Evolutionary conservation across 2,888 invertebrate genomes (phyloP), one percentile per base, ranked within the genome.

Genomic region (Eilema caniola): DNA sequence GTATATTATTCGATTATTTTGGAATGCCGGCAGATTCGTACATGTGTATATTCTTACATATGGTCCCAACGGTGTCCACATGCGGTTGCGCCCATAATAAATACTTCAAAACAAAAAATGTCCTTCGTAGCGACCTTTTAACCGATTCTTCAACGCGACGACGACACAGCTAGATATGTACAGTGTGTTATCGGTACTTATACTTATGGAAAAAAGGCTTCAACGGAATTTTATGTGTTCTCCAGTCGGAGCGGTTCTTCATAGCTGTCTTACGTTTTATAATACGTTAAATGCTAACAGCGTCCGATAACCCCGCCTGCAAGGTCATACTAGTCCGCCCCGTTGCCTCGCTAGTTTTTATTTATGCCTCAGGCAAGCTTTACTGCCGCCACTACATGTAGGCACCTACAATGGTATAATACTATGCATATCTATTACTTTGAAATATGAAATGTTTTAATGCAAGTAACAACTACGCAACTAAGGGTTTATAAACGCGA

Each of bases 241-340:
- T 88, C 88, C 82, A 87, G 84, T 85, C 89, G 85, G 84, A 92
- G 93, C 93, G 92, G 93, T 92, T 92, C 90, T 92, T 91, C 93
- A 89, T 92, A 91, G 92, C 90, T 90, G 93, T 93, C 89, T 92
- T 90, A 88, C 86, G 88, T 91, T 93, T 92, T 90, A 91, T 90
- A 92, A 92, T 87, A 86, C 89, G 90, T 91, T 94, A 94, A 95
- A 95, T 95, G 95, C 90, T 95, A 94, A 88, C 90, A 87, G 91
- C 90, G 94, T 90, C 88, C 95, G 93, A 95, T 95, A 94, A 95
- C 95, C 95, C 92, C 93, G 88, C 75, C 72, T 86, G 81, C 94
- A 93, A 94, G 95, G 94, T 94, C 93, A 91, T 78, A 83, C 90
- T 92, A 90, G 92, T 83, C 86, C 85, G 89, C 84, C 86, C 85